phyloP scores from a whole-genome alignment of 2,888 invertebrate genomes.

The Serripes groenlandicus region DNA sequence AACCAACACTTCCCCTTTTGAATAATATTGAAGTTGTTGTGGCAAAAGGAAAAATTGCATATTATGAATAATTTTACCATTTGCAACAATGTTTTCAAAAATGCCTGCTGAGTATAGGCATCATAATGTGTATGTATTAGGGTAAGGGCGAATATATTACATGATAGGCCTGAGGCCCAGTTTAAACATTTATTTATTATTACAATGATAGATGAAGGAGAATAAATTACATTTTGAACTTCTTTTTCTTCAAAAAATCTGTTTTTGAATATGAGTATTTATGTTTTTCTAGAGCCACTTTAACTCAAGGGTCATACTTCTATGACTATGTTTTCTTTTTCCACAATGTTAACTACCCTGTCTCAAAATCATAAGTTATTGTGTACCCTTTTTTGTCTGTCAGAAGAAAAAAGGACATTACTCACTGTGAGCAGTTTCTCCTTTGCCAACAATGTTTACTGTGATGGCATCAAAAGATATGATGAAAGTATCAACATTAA shows the following conservation, averaged over 20 bases:
- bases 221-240: no score
- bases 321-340: no score
- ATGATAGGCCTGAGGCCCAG: no score
- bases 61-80: neutral
- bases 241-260: no score
- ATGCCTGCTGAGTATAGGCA: neutral
- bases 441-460: neutral
- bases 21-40: neutral
- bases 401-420: neutral
- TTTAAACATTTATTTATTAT: no score
- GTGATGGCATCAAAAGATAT: neutral
- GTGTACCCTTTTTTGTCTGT: neutral
- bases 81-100: neutral
- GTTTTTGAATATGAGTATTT: no score
- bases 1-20: no score
- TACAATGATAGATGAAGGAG: no score
- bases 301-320: no score
- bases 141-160: no score
- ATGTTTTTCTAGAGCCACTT: no score
- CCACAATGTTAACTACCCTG: neutral
- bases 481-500: neutral
- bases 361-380: neutral
- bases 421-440: no score
- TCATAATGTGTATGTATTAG: neutral
- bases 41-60: neutral